Percentiles rank a stretch among this genome's conserved stretches.
phyloP scores from a whole-genome alignment of 2,113 vertebrate species.

The Salvelinus alpinus region DNA sequence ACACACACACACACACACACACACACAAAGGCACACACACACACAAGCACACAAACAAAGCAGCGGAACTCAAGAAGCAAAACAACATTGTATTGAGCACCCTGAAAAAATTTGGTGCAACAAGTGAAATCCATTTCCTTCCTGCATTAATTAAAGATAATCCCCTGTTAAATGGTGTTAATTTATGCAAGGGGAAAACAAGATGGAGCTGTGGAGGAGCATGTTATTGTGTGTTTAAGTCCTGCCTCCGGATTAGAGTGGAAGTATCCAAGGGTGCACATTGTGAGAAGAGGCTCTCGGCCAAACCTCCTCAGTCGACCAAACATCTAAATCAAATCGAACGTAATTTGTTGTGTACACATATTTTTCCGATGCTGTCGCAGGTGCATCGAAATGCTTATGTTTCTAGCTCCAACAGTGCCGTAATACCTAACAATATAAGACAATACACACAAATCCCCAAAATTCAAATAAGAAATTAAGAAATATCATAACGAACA shows the following conservation, averaged over 20 bases:
- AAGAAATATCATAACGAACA: too few species aligned
- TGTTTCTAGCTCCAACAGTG: too few species aligned
- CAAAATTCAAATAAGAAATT: too few species aligned
- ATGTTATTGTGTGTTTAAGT: conserved; percentile 45
- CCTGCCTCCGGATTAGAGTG: conserved; percentile 1
- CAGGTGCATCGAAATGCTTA: too few species aligned
- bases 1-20: neutral
- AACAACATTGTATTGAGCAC: conserved; percentile 59
- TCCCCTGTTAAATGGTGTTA: conserved; percentile 69
- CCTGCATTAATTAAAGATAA: conserved; percentile 65
- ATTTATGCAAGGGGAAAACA: conserved; percentile 64
- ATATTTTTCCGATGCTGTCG: too few species aligned
- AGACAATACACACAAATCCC: too few species aligned
- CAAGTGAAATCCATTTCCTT: conserved; percentile 62
- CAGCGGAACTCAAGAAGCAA: conserved; percentile 43
- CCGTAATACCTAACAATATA: too few species aligned
- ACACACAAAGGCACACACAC: conserved; percentile 1
- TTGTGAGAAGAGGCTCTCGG: neutral
- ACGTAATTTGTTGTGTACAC: too few species aligned
- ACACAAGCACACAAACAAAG: conserved; percentile 13
- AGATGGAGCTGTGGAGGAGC: conserved; percentile 38
- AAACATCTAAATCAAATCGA: too few species aligned
- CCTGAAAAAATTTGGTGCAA: conserved; percentile 56
- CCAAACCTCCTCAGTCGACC: neutral
- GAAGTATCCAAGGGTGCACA: neutral